A percentile compares a stretch with the other conserved stretches of the same genome.
Conservation (phyloP, 2,797 vertebrate species). For the Peromyscus melanophrys region DNA sequence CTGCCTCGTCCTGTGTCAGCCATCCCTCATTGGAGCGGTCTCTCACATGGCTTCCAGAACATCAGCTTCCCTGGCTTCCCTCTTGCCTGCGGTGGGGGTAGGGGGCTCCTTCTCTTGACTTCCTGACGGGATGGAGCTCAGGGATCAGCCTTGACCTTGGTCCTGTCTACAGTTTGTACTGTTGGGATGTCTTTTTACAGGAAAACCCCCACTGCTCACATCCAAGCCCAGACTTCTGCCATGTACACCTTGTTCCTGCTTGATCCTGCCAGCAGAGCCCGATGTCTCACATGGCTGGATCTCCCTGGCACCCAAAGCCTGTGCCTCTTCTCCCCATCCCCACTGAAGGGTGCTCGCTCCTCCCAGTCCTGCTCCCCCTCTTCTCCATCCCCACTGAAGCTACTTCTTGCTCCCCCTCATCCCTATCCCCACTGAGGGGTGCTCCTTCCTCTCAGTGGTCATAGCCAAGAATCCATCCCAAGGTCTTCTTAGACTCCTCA, state of each 20-base stretch:
- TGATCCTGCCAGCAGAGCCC: neutral
- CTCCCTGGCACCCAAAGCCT: neutral
- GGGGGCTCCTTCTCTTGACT: neutral
- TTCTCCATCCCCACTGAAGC: too few relatives aligned
- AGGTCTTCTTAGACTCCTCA: neutral
- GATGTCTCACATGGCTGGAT: too few relatives aligned
- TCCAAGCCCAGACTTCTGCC: neutral
- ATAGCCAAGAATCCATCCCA: neutral
- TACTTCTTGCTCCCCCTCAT: neutral
- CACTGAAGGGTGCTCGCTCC: neutral
- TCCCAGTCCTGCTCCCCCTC: neutral
- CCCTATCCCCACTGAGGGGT: too few relatives aligned
- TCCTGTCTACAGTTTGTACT: neutral
- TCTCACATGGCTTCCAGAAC: neutral
- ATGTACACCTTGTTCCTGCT: neutral
- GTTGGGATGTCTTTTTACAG: neutral
- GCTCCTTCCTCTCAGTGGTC: neutral
- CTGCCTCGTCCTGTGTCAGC: accelerated
- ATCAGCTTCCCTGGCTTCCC: neutral
- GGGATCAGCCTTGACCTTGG: neutral
- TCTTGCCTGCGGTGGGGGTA: neutral
- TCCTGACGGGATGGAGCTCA: neutral
- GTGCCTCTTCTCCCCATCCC: neutral
- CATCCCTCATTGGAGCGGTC: neutral
- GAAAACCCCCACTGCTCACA: neutral